Percentiles rank a stretch among this genome's conserved stretches.
Evolutionary conservation across 1,140 invertebrate species (phyloP).

Genomic region (Drosophila pandora): DNA sequence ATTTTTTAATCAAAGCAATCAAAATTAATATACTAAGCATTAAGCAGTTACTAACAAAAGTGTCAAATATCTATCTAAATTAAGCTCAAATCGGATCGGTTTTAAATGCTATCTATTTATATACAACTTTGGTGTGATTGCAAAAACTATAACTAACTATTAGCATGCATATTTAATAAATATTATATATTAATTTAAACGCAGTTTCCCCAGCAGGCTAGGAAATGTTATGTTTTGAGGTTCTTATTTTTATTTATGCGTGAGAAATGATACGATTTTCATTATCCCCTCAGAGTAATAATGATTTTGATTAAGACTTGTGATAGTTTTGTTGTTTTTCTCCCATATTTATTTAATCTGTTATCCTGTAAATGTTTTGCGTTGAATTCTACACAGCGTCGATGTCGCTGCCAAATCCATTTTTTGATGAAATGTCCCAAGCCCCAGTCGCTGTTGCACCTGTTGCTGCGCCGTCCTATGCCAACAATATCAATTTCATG

Average conservation of each 20-base stretch:
- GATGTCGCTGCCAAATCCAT: constrained; percentile 75
- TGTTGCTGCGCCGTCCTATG: constrained; percentile 29
- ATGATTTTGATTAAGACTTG: no score
- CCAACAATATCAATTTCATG: constrained; percentile 46
- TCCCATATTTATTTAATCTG: constrained; percentile 28
- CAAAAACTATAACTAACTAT: constrained; percentile 8
- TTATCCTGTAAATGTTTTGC: constrained; percentile 47
- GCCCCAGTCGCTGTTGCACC: constrained; percentile 29
- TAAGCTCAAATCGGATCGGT: constrained; percentile 15
- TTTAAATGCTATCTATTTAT: not conserved
- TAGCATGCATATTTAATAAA: constrained; percentile 18
- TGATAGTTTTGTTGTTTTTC: constrained; percentile 1
- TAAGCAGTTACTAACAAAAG: constrained; percentile 29
- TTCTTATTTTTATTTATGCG: no score
- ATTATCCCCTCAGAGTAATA: no score
- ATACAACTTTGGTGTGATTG: constrained; percentile 27
- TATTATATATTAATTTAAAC: not conserved
- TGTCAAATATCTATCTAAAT: constrained; percentile 16
- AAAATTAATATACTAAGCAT: constrained; percentile 7
- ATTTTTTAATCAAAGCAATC: constrained; percentile 7
- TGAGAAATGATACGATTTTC: no score
- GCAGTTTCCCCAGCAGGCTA: constrained; percentile 3
- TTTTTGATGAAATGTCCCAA: constrained; percentile 72
- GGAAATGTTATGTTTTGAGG: not conserved
- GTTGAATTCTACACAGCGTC: constrained; percentile 52